Base-by-base conservation (phyloP, 2,888 invertebrate species). In the Phragmatobia fuliginosa region DNA sequence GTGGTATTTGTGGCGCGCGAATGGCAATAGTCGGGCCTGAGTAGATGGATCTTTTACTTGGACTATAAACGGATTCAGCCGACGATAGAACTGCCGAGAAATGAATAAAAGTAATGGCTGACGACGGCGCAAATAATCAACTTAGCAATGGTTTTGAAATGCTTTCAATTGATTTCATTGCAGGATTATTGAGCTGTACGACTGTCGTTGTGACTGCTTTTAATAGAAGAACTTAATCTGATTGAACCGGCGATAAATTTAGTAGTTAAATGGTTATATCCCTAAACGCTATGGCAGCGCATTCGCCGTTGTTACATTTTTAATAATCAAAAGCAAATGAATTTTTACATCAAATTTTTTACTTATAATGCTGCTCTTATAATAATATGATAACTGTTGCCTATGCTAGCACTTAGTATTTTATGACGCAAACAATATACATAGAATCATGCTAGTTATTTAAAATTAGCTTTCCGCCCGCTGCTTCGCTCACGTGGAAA, bases 41-140 rank as follows among this genome's bases (percentile, higher is more conserved):
- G 69, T 73, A 71, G 68, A 73, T 68, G 70, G 70, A 71, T 70
- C 72, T 71, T 75, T 75, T 75, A 75, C 67, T 75, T 72, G 68
- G 58, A 64, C 69, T 58, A 45, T 78, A 77, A 74, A 72, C 70
- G 71, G 68, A 77, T 78, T 68, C 62, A 33, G 16, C 36, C 62
- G 52, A 31, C 61, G 16, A 11, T 59, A 60, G 52, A 71, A 62
- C 49, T 67, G 68, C 66, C 45, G 65, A 63, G 66, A 68, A 73
- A 71, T 71, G 25, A 68, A 79, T 71, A 75, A 71, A 75, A 74
- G 71, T 74, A 68, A 70, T 70, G 63, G 61, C 2, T 62, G 45
- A 31, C 62, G 45, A 21, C 59, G 63, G n/a, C 62, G 56, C 58
- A 49, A 68, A 71, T 76, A 70, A 69, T 70, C 62, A 62, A 69